A percentile compares a stretch with the other conserved stretches of the same genome.
Evolutionary conservation across 2,888 invertebrate genomes (phyloP).

Genomic region (Zaprionus bogoriensis): DNA sequence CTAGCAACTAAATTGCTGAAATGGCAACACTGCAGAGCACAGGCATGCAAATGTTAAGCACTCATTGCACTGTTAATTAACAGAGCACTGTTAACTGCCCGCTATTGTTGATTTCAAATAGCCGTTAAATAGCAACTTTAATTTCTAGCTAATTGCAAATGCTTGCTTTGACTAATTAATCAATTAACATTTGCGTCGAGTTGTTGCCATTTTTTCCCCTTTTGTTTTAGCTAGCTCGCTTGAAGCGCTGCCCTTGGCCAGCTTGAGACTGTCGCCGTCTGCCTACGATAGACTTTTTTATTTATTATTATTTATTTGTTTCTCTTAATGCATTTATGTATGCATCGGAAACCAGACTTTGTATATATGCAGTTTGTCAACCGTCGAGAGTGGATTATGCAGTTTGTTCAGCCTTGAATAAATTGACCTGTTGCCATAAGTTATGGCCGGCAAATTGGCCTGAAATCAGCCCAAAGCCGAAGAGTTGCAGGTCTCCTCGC

Average conservation of each 20-base stretch:
- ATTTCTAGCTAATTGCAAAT: slow-evolving; percentile 29
- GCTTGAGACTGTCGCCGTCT: slow-evolving; percentile 24
- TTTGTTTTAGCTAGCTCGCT: slow-evolving; percentile 3
- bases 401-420: slow-evolving; percentile 36
- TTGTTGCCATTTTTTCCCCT: slow-evolving; percentile 25
- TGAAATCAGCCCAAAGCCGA: slow-evolving; percentile 6
- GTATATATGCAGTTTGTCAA: slow-evolving; percentile 39
- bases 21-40: not conserved
- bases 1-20: too few species aligned
- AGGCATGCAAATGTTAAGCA: not conserved
- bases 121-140: slow-evolving; percentile 7
- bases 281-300: not conserved
- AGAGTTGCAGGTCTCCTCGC: not conserved
- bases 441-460: not conserved
- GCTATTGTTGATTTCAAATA: not conserved
- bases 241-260: slow-evolving; percentile 44
- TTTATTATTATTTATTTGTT: slow-evolving; percentile 20
- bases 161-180: slow-evolving; percentile 48
- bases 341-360: slow-evolving; percentile 38
- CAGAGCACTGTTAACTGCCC: not conserved
- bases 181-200: slow-evolving; percentile 59
- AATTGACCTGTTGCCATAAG: slow-evolving; percentile 11
- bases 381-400: slow-evolving; percentile 25
- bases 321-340: slow-evolving; percentile 27
- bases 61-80: not conserved